phyloP scores from a whole-genome alignment of 2,797 vertebrate species.

The Arctocebus calabarensis region DNA sequence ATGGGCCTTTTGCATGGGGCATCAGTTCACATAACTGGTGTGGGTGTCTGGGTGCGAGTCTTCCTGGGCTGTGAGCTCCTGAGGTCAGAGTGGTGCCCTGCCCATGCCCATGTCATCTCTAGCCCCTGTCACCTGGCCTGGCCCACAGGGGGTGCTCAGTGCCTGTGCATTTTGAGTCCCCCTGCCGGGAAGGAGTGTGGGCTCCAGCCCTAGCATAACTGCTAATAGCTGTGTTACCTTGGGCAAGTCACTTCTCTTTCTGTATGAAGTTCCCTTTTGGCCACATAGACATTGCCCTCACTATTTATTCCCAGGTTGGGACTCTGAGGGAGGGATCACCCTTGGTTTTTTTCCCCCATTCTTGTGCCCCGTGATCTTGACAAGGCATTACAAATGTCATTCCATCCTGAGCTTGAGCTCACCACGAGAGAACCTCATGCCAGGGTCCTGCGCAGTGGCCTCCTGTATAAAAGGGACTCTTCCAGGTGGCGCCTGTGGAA shows the following conservation, averaged over 20 bases:
- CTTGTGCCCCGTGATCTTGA: background rate
- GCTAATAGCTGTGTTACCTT: background rate
- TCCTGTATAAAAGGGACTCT: no score
- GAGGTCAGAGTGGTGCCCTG: background rate
- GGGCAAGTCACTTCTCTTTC: background rate
- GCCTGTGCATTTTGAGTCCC: background rate
- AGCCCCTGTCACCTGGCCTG: background rate
- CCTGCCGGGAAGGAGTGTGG: background rate
- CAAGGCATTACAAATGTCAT: background rate
- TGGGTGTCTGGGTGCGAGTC: background rate
- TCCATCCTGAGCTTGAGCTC: background rate
- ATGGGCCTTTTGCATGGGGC: background rate
- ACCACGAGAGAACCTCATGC: background rate
- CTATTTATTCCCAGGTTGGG: background rate
- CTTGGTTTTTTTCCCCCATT: background rate
- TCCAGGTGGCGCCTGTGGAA: no score
- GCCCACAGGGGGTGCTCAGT: background rate
- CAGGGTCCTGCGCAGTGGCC: background rate
- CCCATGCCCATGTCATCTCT: background rate
- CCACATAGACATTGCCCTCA: background rate
- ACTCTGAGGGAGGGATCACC: background rate
- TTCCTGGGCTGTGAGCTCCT: background rate
- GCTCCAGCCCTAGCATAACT: background rate
- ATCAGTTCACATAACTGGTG: background rate
- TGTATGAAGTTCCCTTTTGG: background rate